Evolutionary conservation across 2,888 invertebrate species (phyloP).

Genomic region (Liposcelis brunnea): DNA sequence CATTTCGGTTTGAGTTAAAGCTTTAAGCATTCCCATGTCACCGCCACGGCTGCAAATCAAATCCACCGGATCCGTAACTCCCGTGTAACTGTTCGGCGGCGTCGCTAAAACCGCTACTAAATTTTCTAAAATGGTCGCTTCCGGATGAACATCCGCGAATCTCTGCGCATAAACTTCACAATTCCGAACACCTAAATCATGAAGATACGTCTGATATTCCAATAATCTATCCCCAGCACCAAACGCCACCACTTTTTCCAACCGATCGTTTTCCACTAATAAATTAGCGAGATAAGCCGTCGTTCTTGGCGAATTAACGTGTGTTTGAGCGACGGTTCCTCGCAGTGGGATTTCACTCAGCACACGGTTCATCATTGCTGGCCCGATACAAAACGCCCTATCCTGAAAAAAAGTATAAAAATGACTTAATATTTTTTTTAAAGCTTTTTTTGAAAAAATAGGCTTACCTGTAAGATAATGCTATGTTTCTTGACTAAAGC

Average conservation of each 20-base stretch:
- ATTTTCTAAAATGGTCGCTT: conserved; percentile 35
- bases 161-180: conserved; percentile 17
- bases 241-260: conserved; percentile 40
- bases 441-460: too few relatives aligned
- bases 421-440: not conserved
- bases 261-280: conserved; percentile 37
- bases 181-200: conserved; percentile 42
- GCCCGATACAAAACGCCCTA: conserved; percentile 62
- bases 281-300: conserved; percentile 61
- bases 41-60: conserved; percentile 50
- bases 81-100: conserved; percentile 67
- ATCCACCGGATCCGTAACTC: conserved; percentile 39
- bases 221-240: conserved; percentile 36
- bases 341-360: conserved; percentile 44
- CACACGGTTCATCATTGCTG: conserved; percentile 48
- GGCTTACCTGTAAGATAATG: conserved; percentile 38
- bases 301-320: conserved; percentile 59
- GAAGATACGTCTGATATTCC: conserved; percentile 52
- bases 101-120: conserved; percentile 51
- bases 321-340: conserved; percentile 62
- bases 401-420: conserved; percentile 36
- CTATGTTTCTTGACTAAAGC: conserved; percentile 33
- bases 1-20: conserved; percentile 46
- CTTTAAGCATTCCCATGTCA: conserved; percentile 56
- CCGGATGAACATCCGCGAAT: conserved; percentile 22